Base-by-base conservation (phyloP, 2,888 invertebrate species). In the Trisateles emortualis region DNA sequence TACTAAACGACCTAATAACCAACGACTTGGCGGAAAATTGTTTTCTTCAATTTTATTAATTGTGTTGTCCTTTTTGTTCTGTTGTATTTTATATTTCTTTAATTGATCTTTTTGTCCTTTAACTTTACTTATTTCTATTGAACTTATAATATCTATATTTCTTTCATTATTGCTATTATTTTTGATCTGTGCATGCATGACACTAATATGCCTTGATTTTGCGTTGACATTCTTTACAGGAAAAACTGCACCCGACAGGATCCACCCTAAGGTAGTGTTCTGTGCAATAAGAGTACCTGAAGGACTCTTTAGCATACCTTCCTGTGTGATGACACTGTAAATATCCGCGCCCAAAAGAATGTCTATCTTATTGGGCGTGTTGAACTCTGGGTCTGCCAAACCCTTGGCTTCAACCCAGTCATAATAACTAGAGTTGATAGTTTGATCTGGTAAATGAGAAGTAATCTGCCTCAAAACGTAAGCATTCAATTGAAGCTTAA, bases 261-360 rank as follows among this genome's bases (percentile, higher is more conserved):
- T 58, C 68, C 66, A 71, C 1, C 70, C 70, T 5, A 71, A 40
- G 1, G 19, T 3, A 0, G 70, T 64, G 14, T 45, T 46, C 45
- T 70, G 64, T 1, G 65, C 65, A 2, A 55, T 44, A 0, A 51
- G 47, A 13, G 11, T 48, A n/a, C n/a, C n/a, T n/a, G n/a, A n/a
- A n/a, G n/a, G n/a, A n/a, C n/a, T n/a, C n/a, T n/a, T n/a, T n/a
- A n/a, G n/a, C n/a, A n/a, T n/a, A n/a, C n/a, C n/a, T n/a, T n/a
- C n/a, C n/a, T n/a, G n/a, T n/a, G n/a, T n/a, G n/a, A n/a, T n/a
- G n/a, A n/a, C n/a, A n/a, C n/a, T n/a, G n/a, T n/a, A n/a, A n/a
- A n/a, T n/a, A n/a, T n/a, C n/a, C n/a, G n/a, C n/a, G n/a, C n/a
- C n/a, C n/a, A n/a, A n/a, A n/a, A n/a, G n/a, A n/a, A n/a, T n/a